phyloP scores from a whole-genome alignment of 2,888 invertebrate species.

The Volucella zonaria region DNA sequence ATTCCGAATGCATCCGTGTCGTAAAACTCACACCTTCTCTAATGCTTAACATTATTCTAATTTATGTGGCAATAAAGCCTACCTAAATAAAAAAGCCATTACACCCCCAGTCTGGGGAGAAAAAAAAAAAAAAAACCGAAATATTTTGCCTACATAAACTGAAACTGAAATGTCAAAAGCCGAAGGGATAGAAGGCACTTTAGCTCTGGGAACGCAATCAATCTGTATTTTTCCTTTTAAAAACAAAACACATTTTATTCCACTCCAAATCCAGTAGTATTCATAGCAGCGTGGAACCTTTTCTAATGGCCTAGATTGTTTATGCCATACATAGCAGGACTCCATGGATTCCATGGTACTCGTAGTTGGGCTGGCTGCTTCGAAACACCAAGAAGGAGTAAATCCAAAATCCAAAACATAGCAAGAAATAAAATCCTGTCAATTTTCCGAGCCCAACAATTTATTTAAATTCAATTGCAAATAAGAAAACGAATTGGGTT shows the following conservation, averaged over 20 bases:
- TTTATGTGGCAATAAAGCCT: conserved; percentile 71
- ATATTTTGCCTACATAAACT: conserved; percentile 54
- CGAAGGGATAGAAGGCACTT: conserved; percentile 62
- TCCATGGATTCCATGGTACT: conserved; percentile 12
- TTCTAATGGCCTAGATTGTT: conserved; percentile 68
- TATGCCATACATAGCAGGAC: conserved; percentile 59
- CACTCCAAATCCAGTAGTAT: conserved; percentile 48
- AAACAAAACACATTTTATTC: conserved; percentile 61
- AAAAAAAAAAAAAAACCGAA: neutral
- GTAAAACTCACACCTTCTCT: conserved; percentile 68
- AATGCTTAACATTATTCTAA: conserved; percentile 70
- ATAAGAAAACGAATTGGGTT: conserved; percentile 57
- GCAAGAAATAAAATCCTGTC: conserved; percentile 69
- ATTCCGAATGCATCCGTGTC: conserved; percentile 63
- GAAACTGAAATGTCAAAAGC: conserved; percentile 67
- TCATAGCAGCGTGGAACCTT: conserved; percentile 60
- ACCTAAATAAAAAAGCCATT: conserved; percentile 60
- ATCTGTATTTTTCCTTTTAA: conserved; percentile 68
- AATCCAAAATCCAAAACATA: conserved; percentile 47
- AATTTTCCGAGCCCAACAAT: conserved; percentile 71
- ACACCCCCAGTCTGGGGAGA: conserved; percentile 7
- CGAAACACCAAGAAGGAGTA: neutral
- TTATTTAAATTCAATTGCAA: conserved; percentile 74
- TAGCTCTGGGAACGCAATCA: conserved; percentile 64
- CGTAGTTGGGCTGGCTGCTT: too few species aligned